Evolutionary conservation across 2,113 vertebrate species (phyloP), one percentile per base, ranked within the genome.

Genomic region (Caranx melampygus): DNA sequence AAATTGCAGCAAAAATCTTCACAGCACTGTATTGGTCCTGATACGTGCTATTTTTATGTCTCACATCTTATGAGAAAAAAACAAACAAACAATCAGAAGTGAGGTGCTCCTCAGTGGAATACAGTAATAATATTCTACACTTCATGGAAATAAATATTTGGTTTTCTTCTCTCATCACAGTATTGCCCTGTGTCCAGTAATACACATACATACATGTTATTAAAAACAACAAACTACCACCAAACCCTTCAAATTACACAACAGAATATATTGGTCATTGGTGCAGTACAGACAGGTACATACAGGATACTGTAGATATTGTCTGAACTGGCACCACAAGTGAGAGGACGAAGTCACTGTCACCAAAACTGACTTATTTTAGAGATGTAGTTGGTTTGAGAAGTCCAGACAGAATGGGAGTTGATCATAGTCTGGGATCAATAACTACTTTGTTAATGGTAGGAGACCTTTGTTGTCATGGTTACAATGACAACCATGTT

Each of bases 1-100:
- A 67, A 68, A 57, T 79, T 66, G 26, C 16, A 18, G 47, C 79
- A 47, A 49, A 86, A 86, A 68, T 72, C 68, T 49, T 74, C 58
- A 73, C 16, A 60, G 61, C 67, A 37, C 51, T 68, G 42, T 49
- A 11, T 54, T 58, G 59, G 26, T 76, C 33, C 44, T 87, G 34
- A 57, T 59, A 65, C 14, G 37, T 63, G 62, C 55, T 66, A 33
- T 59, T 76, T 55, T 65, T 33, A 79, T 75, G 37, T 44, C n/a
- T 60, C 16, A 31, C 40, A 52, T 74, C 45, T 42, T 14, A 59
- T 57, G 42, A 61, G n/a, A 14, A 31, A 45, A 31, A 12, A 31
- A 18, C 49, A 65, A 45, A 68, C 26, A 52, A 3, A 16, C 5
- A 54, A 45, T 34, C 42, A 40, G 44, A 51, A 33, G 8, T 45